These are phyloP conservation scores for Cryptotermes secundus DNA, from an alignment of 1,140 invertebrate species.

Conservation along the genomic window DNA sequence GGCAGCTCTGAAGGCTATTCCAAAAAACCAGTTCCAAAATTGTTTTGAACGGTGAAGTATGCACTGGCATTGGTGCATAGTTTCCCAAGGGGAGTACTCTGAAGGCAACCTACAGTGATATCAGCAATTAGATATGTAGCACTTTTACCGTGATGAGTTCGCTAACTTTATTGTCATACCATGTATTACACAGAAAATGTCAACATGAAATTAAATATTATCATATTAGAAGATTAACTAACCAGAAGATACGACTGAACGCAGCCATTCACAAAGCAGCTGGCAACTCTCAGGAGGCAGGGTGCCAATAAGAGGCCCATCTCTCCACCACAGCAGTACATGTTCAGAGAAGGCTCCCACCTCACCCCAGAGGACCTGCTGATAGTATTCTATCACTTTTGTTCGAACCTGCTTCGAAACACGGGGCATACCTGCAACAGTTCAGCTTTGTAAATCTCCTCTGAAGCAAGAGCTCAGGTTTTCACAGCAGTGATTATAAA, in stretches of 20 bases:
- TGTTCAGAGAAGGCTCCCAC: conserved; percentile 73
- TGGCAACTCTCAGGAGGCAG: conserved; percentile 4
- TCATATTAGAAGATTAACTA: neutral
- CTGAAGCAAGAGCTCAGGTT: too few species aligned
- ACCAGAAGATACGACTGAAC: conserved; percentile 20
- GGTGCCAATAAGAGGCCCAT: conserved; percentile 55
- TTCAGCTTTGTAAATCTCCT: neutral
- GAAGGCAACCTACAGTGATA: too few species aligned
- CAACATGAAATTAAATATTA: neutral
- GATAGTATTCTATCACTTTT: conserved; percentile 57
- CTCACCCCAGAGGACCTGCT: conserved; percentile 67
- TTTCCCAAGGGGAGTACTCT: too few species aligned
- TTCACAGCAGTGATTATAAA: too few species aligned
- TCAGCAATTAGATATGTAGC: too few species aligned
- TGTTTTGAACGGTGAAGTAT: too few species aligned
- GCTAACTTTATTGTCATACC: too few species aligned
- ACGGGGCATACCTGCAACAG: conserved; percentile 45
- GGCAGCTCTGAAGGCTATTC: too few species aligned
- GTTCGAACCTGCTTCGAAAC: conserved; percentile 51
- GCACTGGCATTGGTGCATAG: too few species aligned
- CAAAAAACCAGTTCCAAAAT: too few species aligned
- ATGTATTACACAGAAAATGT: too few species aligned
- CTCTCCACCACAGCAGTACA: conserved; percentile 76
- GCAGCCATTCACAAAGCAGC: conserved; percentile 23
- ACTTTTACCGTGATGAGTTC: too few species aligned